These are phyloP conservation scores for Arctocebus calabarensis DNA, from an alignment of 2,797 vertebrate species.

Conservation along the genomic window DNA sequence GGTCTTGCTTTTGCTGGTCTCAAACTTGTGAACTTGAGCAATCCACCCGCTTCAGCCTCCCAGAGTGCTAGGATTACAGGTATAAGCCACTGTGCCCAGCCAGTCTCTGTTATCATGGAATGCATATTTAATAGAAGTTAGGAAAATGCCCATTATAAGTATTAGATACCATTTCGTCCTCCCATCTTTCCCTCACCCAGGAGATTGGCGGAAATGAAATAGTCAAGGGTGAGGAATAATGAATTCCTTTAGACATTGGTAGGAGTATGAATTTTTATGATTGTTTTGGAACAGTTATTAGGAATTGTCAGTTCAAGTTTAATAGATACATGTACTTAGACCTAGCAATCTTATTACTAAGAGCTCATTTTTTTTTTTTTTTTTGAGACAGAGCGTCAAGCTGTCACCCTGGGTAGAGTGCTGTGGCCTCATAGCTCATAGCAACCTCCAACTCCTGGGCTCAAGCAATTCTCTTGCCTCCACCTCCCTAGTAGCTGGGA, in stretches of 20 bases:
- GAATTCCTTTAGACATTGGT: not conserved
- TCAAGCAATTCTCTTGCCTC: too few relatives aligned
- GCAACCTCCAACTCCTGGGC: too few relatives aligned
- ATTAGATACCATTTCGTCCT: not conserved
- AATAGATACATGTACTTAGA: not conserved
- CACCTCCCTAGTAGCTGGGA: too few relatives aligned
- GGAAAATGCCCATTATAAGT: not conserved
- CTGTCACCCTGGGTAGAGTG: too few relatives aligned
- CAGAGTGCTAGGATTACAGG: too few relatives aligned
- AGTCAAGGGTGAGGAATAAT: not conserved
- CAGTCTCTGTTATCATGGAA: not conserved
- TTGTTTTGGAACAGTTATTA: slow-evolving; percentile 12
- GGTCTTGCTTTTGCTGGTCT: too few relatives aligned
- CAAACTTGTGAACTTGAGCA: too few relatives aligned
- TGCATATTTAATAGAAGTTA: not conserved
- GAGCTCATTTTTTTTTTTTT: not conserved
- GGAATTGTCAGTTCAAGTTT: slow-evolving; percentile 54
- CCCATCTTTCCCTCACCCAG: not conserved
- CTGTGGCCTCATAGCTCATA: too few relatives aligned
- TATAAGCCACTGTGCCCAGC: too few relatives aligned
- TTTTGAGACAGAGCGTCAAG: too few relatives aligned
- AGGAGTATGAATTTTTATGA: not conserved
- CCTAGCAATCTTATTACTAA: not conserved
- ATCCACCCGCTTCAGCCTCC: too few relatives aligned
- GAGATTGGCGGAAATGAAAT: not conserved